phyloP scores from a whole-genome alignment of 1,140 invertebrate species.

The Drosophila azteca region DNA sequence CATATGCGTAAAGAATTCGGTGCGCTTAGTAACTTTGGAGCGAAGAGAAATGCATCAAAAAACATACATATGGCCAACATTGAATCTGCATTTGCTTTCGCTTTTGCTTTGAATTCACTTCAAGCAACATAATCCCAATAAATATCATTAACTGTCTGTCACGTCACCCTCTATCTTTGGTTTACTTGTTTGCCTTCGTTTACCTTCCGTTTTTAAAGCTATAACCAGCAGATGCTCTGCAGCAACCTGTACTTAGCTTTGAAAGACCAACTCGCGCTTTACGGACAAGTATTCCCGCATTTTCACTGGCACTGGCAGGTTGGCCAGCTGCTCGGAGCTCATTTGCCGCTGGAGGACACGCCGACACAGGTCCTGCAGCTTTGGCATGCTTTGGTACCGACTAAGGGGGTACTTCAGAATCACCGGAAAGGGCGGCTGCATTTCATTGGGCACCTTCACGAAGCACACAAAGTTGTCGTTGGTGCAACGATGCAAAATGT shows the following conservation, averaged over 20 bases:
- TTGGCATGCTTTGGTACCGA: slow-evolving; percentile 89
- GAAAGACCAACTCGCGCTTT: slow-evolving; percentile 85
- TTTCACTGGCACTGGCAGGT: slow-evolving; percentile 88
- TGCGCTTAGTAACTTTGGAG: slow-evolving; percentile 55
- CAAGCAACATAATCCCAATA: slow-evolving; percentile 23
- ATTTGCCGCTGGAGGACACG: slow-evolving; percentile 91
- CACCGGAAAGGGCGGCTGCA: slow-evolving; percentile 89
- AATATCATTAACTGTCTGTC: slow-evolving; percentile 34
- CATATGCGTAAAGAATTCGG: slow-evolving; percentile 25
- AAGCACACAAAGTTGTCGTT: slow-evolving; percentile 89
- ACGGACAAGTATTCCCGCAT: slow-evolving; percentile 88
- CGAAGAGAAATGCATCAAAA: slow-evolving; percentile 58
- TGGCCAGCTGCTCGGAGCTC: slow-evolving; percentile 88
- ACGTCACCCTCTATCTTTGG: slow-evolving; percentile 70
- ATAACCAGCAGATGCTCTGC: slow-evolving; percentile 40
- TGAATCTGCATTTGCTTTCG: too few relatives aligned
- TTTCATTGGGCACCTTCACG: slow-evolving; percentile 87
- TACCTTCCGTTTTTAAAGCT: slow-evolving; percentile 61
- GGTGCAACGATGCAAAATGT: slow-evolving; percentile 88
- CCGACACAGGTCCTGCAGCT: slow-evolving; percentile 90
- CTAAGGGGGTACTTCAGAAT: slow-evolving; percentile 91
- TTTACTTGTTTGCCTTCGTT: slow-evolving; percentile 47
- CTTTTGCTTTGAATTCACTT: slow-evolving; percentile 5
- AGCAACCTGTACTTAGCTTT: slow-evolving; percentile 51
- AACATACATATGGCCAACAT: slow-evolving; percentile 38